phyloP scores from a whole-genome alignment of 2,888 invertebrate genomes.

The Elmis aenea region DNA sequence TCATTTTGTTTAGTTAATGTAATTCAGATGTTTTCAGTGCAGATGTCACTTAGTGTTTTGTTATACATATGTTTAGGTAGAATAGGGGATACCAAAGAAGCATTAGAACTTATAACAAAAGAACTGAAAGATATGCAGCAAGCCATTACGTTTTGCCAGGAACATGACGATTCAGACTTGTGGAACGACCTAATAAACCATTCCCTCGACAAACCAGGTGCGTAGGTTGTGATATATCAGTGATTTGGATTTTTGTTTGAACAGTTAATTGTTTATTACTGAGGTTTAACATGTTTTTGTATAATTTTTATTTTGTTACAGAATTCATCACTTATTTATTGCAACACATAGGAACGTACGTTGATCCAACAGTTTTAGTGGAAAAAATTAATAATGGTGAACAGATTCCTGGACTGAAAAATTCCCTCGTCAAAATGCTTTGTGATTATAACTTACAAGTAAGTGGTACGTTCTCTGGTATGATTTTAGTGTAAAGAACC shows the following conservation, averaged over 20 bases:
- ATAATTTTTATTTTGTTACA: constrained; percentile 34
- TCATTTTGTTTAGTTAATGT: too few relatives aligned
- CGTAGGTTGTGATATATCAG: too few relatives aligned
- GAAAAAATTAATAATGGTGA: constrained; percentile 78
- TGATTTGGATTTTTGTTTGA: constrained; percentile 1
- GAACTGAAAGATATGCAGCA: constrained; percentile 83
- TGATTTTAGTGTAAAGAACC: constrained; percentile 1
- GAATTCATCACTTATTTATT: constrained; percentile 66
- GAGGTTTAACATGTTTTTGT: background rate
- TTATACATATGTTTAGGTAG: constrained; percentile 54
- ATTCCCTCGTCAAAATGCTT: constrained; percentile 90
- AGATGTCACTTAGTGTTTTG: too few relatives aligned
- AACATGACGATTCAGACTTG: constrained; percentile 88
- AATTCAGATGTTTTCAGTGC: too few relatives aligned
- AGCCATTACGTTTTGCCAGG: constrained; percentile 95
- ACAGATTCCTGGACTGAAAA: constrained; percentile 83
- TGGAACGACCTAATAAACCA: constrained; percentile 89
- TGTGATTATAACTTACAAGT: constrained; percentile 91
- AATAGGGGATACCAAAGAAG: constrained; percentile 88
- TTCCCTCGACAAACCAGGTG: constrained; percentile 76
- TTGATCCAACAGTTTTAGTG: constrained; percentile 80
- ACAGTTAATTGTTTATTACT: too few relatives aligned
- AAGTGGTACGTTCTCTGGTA: constrained; percentile 15
- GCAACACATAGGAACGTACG: constrained; percentile 74
- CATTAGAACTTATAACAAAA: constrained; percentile 81